Percentiles rank a stretch among this genome's conserved stretches.
These are phyloP conservation scores for Amblyteles armatorius DNA, from an alignment of 2,888 invertebrate species.

Conservation along the genomic window DNA sequence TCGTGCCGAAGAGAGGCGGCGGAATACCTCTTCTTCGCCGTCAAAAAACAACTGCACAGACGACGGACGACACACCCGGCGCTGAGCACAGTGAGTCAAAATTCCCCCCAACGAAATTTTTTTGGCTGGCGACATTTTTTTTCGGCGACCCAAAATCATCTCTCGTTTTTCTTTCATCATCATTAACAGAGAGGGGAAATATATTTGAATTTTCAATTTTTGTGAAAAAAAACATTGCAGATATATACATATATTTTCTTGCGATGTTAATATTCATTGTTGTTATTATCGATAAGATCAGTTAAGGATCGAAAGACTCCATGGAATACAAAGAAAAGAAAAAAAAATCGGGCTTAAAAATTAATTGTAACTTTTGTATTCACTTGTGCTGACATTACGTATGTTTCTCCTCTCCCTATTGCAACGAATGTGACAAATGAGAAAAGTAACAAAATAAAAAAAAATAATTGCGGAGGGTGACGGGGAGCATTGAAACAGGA, in stretches of 20 bases:
- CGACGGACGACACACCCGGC: conserved; percentile 86
- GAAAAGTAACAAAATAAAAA: neutral
- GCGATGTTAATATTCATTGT: neutral
- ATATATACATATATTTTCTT: neutral
- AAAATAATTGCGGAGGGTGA: neutral
- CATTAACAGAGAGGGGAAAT: conserved; percentile 60
- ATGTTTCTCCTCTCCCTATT: neutral
- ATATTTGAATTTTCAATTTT: conserved; percentile 34
- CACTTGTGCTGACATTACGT: no score
- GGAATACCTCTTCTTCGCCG: conserved; percentile 89
- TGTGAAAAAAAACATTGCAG: neutral
- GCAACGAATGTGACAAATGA: neutral
- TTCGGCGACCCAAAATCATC: neutral
- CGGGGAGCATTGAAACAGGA: no score
- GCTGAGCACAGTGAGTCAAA: conserved; percentile 93
- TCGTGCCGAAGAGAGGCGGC: conserved; percentile 79
- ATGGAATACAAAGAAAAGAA: neutral
- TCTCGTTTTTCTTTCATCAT: conserved; percentile 42
- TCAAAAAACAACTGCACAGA: conserved; percentile 93
- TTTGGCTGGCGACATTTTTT: conserved; percentile 11
- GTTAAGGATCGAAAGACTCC: neutral
- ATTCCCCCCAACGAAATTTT: neutral
- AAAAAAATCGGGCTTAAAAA: neutral
- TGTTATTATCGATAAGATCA: neutral
- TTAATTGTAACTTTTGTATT: neutral